Evolutionary conservation across 2,888 invertebrate genomes (phyloP).

Genomic region (Athalia rosae): DNA sequence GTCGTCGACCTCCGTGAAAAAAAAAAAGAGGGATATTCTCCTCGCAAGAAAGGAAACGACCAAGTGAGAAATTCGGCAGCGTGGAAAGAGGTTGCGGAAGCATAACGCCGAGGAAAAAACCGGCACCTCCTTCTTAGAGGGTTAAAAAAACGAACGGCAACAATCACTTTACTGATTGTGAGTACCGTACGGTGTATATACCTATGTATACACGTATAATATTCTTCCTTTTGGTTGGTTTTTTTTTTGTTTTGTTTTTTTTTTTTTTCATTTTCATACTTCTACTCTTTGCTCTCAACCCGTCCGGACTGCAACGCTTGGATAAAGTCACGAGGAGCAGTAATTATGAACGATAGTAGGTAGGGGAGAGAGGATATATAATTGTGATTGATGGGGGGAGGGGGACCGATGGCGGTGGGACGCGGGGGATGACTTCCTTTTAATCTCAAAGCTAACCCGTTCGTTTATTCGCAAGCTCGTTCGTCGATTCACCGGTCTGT

Average conservation of each 20-base stretch:
- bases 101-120: slow-evolving; percentile 27
- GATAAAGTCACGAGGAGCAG: slow-evolving; percentile 71
- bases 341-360: slow-evolving; percentile 71
- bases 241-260: slow-evolving; percentile 39
- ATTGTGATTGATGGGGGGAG: slow-evolving; percentile 73
- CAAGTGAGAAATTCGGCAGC: slow-evolving; percentile 30
- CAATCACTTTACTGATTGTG: slow-evolving; percentile 35
- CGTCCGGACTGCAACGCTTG: slow-evolving; percentile 50
- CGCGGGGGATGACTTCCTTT: slow-evolving; percentile 71
- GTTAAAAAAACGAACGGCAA: slow-evolving; percentile 12
- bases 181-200: too few relatives aligned
- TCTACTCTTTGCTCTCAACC: slow-evolving; percentile 34
- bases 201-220: too few relatives aligned
- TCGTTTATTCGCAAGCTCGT: slow-evolving; percentile 65
- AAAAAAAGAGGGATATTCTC: neutral
- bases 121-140: neutral
- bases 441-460: slow-evolving; percentile 72
- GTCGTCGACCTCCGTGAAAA: neutral
- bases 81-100: slow-evolving; percentile 28
- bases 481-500: slow-evolving; percentile 39
- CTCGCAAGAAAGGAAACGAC: slow-evolving; percentile 23
- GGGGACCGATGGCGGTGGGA: slow-evolving; percentile 52
- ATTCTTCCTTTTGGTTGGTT: too few relatives aligned
- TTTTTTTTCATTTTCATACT: neutral
- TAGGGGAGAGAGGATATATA: slow-evolving; percentile 67